Evolutionary conservation across 2,113 vertebrate species (phyloP).

Genomic region (Tenebrosternarchus preto): DNA sequence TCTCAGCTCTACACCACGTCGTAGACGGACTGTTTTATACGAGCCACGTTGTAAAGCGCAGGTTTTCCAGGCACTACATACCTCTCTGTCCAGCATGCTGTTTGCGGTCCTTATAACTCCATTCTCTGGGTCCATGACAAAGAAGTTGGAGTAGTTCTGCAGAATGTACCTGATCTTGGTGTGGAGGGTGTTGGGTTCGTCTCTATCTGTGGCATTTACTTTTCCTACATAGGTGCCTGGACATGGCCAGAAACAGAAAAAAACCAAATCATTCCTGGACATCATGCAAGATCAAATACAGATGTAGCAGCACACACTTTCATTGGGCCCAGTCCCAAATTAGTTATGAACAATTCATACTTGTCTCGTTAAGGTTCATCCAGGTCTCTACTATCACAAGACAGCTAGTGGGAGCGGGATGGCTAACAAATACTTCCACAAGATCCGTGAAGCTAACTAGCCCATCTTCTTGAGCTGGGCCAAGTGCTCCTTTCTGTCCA

Average conservation of each 20-base stretch:
- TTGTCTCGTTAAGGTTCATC: no score
- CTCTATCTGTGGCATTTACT: constrained; percentile 79
- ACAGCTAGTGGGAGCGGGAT: no score
- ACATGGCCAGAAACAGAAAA: constrained; percentile 23
- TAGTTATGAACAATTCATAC: neutral
- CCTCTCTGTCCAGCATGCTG: constrained; percentile 81
- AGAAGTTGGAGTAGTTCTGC: constrained; percentile 63
- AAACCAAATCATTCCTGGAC: neutral
- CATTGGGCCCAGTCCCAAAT: neutral
- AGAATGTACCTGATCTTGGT: constrained; percentile 76
- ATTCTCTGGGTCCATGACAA: constrained; percentile 68
- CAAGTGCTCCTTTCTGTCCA: no score
- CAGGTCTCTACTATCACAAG: no score
- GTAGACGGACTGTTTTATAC: no score
- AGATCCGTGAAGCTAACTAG: neutral
- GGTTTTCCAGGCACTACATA: constrained; percentile 48
- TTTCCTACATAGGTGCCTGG: constrained; percentile 74
- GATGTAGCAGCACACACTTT: neutral
- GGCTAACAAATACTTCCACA: no score
- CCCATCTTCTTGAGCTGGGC: no score
- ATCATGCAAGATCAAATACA: neutral
- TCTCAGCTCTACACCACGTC: no score
- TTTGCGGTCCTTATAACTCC: constrained; percentile 71
- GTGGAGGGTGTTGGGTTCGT: constrained; percentile 73
- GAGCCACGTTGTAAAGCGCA: neutral